These are phyloP conservation scores for Caenorhabditis sp. DNA, from an alignment of 2,888 invertebrate genomes.

Conservation along the genomic window DNA sequence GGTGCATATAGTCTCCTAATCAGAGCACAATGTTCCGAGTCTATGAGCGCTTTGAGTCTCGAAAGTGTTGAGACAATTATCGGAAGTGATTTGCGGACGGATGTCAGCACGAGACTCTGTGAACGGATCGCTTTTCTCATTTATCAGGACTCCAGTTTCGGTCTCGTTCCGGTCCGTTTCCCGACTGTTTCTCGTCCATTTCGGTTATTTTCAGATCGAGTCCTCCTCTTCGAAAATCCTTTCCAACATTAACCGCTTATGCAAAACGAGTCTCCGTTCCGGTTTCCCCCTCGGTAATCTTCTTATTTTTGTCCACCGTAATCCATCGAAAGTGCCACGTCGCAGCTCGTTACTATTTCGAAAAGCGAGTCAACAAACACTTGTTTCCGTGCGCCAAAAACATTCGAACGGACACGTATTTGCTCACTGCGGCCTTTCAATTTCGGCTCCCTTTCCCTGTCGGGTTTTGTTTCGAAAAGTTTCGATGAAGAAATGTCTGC, in stretches of 20 bases:
- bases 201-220: slow-evolving; percentile 4
- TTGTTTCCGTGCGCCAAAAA: slow-evolving; percentile 1
- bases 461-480: slow-evolving; percentile 28
- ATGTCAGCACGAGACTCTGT: slow-evolving; percentile 32
- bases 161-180: slow-evolving; percentile 14
- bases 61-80: background rate
- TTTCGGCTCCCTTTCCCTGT: slow-evolving; percentile 12
- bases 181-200: background rate
- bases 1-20: slow-evolving; percentile 23
- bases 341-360: slow-evolving; percentile 1
- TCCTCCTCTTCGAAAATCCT: background rate
- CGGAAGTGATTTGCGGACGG: too few relatives aligned
- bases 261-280: slow-evolving; percentile 20
- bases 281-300: slow-evolving; percentile 35
- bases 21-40: slow-evolving; percentile 25
- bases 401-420: slow-evolving; percentile 12
- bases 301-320: slow-evolving; percentile 5
- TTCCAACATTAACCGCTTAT: slow-evolving; percentile 31
- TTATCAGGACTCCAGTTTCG: slow-evolving; percentile 47
- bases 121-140: slow-evolving; percentile 33
- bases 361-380: slow-evolving; percentile 13
- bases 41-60: background rate
- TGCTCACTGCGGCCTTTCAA: slow-evolving; percentile 18
- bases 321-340: slow-evolving; percentile 6
- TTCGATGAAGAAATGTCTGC: slow-evolving; percentile 28